Conservation (phyloP, 2,113 vertebrate species). For the Dendrocopos noguchii region DNA sequence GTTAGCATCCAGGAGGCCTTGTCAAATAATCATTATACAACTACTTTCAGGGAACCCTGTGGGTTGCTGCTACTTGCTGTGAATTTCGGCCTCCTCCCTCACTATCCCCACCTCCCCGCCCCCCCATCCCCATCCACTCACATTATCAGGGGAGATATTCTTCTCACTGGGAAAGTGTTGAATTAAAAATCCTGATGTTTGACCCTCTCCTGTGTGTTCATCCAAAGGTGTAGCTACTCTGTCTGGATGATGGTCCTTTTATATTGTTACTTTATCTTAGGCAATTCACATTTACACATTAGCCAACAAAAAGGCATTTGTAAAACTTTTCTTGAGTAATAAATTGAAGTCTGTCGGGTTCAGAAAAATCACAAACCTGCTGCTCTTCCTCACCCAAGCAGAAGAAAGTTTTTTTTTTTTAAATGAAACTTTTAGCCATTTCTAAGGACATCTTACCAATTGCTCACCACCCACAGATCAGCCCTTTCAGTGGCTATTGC, state of each 20-base stretch:
- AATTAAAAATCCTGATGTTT: conserved; percentile 41
- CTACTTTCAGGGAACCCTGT: conserved; percentile 39
- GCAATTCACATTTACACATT: conserved; percentile 22
- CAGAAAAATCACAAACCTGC: not conserved
- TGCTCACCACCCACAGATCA: not conserved
- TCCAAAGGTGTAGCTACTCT: not conserved
- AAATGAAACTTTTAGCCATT: not conserved
- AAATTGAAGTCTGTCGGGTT: conserved; percentile 24
- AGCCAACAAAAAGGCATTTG: conserved; percentile 7
- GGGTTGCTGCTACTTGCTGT: conserved; percentile 22
- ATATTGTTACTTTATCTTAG: not conserved
- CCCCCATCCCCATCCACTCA: not conserved
- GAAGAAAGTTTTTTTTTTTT: not conserved
- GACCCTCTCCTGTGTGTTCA: not conserved
- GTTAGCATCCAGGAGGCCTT: conserved; percentile 67
- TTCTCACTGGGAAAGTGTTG: not conserved
- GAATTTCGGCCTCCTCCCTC: not conserved
- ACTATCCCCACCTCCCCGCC: too few species aligned
- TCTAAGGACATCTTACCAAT: not conserved
- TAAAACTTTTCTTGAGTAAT: not conserved
- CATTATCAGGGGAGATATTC: conserved; percentile 23
- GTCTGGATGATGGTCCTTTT: not conserved
- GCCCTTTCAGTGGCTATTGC: not conserved
- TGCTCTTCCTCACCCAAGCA: not conserved
- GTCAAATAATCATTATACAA: conserved; percentile 64